Evolutionary conservation across 2,888 invertebrate genomes (phyloP), one percentile per base, ranked within the genome.

Genomic region (Steromphala cineraria): DNA sequence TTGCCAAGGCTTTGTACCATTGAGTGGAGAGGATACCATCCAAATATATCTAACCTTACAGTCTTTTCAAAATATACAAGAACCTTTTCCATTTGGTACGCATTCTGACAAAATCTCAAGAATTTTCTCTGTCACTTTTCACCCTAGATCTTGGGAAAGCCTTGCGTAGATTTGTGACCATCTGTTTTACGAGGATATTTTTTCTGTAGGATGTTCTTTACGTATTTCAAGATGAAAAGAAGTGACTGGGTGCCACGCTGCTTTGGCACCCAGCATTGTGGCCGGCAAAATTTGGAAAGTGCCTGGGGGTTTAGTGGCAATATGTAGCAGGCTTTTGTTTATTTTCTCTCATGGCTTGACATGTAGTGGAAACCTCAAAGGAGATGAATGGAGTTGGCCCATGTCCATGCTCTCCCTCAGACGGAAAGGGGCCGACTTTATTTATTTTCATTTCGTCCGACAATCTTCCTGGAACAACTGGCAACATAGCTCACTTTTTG

Each of bases 301-400:
- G 71, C 71, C 71, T 71, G 36, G 36, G 36, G 71, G 71, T 28
- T 40, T 71, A 36, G 31, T 36, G 40, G 19, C 71, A 71, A 71
- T 71, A 71, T 71, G 71, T 71, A 71, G 71, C 71, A 71, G 71
- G 36, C 40, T 71, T 71, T 71, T 71, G 71, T 71, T 71, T 71
- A 71, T 71, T 71, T 71, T 71, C 40, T 36, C 71, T 71, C 71
- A 31, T 36, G 40, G 36, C 40, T 71, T 71, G 71, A 71, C 71
- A 71, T 71, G 71, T 71, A 71, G 71, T 40, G 28, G 36, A 71
- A 71, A 71, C 71, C 71, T 71, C 71, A 71, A 71, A 71, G 71
- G 71, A 71, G 71, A 71, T 17, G 71, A 28, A 8, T 40, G 71
- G 71, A 71, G n/a, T 71, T 71, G 71, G 71, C 71, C 71, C 71